These are phyloP conservation scores for Proterorhinus semilunaris DNA, from an alignment of 2,113 vertebrate genomes.

Conservation along the genomic window DNA sequence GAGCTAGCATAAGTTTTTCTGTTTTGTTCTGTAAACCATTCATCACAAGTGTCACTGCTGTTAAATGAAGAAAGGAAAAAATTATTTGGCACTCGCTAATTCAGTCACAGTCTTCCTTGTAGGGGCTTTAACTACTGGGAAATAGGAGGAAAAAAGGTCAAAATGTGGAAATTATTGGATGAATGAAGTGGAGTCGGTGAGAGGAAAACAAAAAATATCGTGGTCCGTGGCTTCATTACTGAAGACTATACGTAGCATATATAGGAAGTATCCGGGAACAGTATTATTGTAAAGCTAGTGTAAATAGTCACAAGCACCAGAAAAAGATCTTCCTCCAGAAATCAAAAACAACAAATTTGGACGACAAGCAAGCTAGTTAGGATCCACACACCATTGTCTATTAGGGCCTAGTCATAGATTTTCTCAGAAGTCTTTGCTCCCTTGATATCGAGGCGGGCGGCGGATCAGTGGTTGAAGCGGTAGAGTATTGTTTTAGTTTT, in stretches of 20 bases:
- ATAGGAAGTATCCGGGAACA: conserved; percentile 9
- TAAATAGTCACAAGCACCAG: conserved; percentile 47
- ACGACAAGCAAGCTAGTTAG: conserved; percentile 48
- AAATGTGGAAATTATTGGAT: conserved; percentile 23
- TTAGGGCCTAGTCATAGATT: conserved; percentile 14
- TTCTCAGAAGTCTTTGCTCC: conserved; percentile 15
- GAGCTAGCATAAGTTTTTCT: neutral
- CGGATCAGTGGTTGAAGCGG: conserved; percentile 40
- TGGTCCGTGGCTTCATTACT: conserved; percentile 46
- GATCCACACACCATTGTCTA: conserved; percentile 39
- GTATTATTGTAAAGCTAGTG: conserved; percentile 39
- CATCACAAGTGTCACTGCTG: neutral
- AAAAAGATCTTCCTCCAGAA: conserved; percentile 43
- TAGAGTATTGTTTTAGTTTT: conserved; percentile 2
- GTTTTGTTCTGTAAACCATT: neutral
- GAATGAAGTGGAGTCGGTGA: conserved; percentile 8
- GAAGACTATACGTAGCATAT: conserved; percentile 12
- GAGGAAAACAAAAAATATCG: conserved; percentile 15
- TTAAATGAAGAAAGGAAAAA: neutral
- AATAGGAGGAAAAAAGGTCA: conserved; percentile 5
- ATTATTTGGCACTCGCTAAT: neutral
- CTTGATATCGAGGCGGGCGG: conserved; percentile 24
- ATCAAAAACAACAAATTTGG: conserved; percentile 41
- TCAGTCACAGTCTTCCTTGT: conserved; percentile 12
- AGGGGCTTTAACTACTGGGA: conserved; percentile 10